phyloP scores from a whole-genome alignment of 2,888 invertebrate genomes.

The Trachelus stipa region DNA sequence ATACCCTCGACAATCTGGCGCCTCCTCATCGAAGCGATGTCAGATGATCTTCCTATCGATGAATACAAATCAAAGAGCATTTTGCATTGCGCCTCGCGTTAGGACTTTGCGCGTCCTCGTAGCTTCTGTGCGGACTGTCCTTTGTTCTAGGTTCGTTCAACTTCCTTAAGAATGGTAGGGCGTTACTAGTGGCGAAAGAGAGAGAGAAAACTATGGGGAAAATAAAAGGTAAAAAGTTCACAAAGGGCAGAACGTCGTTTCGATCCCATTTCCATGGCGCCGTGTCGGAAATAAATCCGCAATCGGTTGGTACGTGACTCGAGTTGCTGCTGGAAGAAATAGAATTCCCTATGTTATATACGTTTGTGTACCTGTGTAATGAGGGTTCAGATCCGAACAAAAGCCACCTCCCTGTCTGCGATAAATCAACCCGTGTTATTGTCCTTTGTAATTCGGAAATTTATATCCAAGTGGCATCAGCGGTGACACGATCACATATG shows the following conservation, averaged over 20 bases:
- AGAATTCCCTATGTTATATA: neutral
- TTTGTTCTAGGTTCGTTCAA: neutral
- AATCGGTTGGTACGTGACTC: neutral
- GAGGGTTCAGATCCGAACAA: neutral
- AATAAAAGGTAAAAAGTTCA: neutral
- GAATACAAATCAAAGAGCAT: slow-evolving; percentile 43
- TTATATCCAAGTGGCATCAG: slow-evolving; percentile 9
- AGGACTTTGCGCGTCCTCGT: neutral
- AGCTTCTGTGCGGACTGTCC: neutral
- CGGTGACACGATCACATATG: neutral
- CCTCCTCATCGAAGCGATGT: slow-evolving; percentile 44
- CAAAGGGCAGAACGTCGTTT: neutral
- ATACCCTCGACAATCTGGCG: slow-evolving; percentile 52
- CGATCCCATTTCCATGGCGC: neutral
- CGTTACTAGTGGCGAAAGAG: neutral
- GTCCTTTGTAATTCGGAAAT: slow-evolving; percentile 20
- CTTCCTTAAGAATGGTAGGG: neutral
- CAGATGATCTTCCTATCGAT: slow-evolving; percentile 40
- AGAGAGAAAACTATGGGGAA: neutral
- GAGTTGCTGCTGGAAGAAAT: neutral
- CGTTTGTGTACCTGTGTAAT: neutral
- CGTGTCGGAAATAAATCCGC: neutral
- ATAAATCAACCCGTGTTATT: slow-evolving; percentile 16
- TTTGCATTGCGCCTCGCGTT: neutral
- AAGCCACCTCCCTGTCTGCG: neutral